phyloP scores from a whole-genome alignment of 2,888 invertebrate species.

The Lasioglossum figueresi region DNA sequence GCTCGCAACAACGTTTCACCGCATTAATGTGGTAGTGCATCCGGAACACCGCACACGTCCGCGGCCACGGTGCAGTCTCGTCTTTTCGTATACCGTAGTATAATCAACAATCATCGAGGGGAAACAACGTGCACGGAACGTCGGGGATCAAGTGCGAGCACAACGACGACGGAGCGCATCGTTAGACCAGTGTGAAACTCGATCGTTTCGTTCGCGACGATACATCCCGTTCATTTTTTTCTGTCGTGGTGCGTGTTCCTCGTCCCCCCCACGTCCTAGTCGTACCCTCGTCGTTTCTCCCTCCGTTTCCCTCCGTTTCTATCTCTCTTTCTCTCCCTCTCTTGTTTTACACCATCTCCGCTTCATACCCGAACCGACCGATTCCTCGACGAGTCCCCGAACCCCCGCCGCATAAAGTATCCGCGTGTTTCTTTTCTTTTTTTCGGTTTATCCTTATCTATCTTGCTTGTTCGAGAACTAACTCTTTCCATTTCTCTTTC shows the following conservation, averaged over 20 bases:
- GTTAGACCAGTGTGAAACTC: slow-evolving; percentile 40
- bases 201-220: slow-evolving; percentile 53
- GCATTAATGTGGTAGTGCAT: slow-evolving; percentile 59
- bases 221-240: slow-evolving; percentile 24
- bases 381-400: background rate
- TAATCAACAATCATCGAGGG: slow-evolving; percentile 22
- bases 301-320: slow-evolving; percentile 36
- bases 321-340: background rate
- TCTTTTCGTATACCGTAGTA: slow-evolving; percentile 38
- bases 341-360: background rate
- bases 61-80: slow-evolving; percentile 48
- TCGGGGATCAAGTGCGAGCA: slow-evolving; percentile 45
- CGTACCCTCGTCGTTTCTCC: slow-evolving; percentile 23
- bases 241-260: slow-evolving; percentile 53
- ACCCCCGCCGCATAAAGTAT: background rate
- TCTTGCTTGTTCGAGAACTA: background rate
- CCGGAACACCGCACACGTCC: slow-evolving; percentile 55
- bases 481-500: background rate
- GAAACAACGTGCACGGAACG: slow-evolving; percentile 39
- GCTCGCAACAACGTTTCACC: slow-evolving; percentile 76
- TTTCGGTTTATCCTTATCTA: background rate
- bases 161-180: slow-evolving; percentile 24
- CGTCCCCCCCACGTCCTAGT: slow-evolving; percentile 6
- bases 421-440: slow-evolving; percentile 1
- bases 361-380: background rate